A percentile compares a stretch with the other conserved stretches of the same genome.
Evolutionary conservation across 1,140 invertebrate species (phyloP).

Genomic region (Drosophila sucinea): DNA sequence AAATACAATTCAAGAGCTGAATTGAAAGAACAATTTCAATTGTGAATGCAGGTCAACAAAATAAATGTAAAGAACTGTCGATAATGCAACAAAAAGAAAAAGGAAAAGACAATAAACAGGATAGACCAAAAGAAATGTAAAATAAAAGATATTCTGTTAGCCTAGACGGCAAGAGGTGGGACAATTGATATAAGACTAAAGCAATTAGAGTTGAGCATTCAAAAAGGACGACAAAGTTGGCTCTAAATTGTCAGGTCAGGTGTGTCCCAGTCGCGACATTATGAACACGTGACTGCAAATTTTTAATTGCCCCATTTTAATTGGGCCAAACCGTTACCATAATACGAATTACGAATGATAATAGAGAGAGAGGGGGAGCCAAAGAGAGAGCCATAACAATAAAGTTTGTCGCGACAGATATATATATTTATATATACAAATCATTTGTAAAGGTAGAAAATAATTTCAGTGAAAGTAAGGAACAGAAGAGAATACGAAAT

Average conservation of each 20-base stretch:
- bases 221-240: constrained; percentile 8
- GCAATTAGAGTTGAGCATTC: constrained; percentile 6
- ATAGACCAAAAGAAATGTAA: neutral
- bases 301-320: constrained; percentile 65
- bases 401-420: constrained; percentile 47
- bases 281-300: constrained; percentile 68
- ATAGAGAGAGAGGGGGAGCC: neutral
- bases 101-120: neutral
- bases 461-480: constrained; percentile 34
- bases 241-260: constrained; percentile 27
- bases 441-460: constrained; percentile 8
- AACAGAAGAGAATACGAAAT: neutral
- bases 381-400: constrained; percentile 36
- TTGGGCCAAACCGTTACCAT: constrained; percentile 33
- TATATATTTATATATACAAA: constrained; percentile 35
- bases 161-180: neutral
- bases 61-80: constrained; percentile 10
- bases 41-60: constrained; percentile 7
- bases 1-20: neutral
- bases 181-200: constrained; percentile 9
- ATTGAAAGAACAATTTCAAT: constrained; percentile 12
- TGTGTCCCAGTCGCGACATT: constrained; percentile 50
- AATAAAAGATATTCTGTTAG: neutral
- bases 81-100: neutral
- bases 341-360: constrained; percentile 17